Evolutionary conservation across 1,140 invertebrate genomes (phyloP), one percentile per base, ranked within the genome.

Genomic region (Nylanderia fulva): DNA sequence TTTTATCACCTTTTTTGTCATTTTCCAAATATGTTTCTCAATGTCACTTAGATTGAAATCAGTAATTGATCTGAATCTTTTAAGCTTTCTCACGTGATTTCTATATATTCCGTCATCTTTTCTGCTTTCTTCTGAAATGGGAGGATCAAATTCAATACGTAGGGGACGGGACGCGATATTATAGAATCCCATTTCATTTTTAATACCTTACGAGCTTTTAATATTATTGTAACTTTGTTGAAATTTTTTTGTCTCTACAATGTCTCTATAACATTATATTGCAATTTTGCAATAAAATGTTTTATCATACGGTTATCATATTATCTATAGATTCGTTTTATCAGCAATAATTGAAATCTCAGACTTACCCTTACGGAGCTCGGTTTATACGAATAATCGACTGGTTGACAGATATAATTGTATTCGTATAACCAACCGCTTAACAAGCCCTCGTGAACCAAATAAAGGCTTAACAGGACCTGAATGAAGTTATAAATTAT

Each of bases 401-500:
- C 97, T 3, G 98, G 97, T 95, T 99, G 97, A 93, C 98, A 99
- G 5, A 93, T 95, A 91, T 96, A 98, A 93, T 95, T 97, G 93
- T 98, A 99, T 77, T 96, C 96, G 24, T 95, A 95, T 64, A 96
- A 95, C 96, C 97, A 97, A 74, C 97, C 97, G n/a, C 95, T 93
- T 60, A 95, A 93, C 39, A 96, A 91, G 11, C 95, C 96, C 93
- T 97, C 97, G 85, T 96, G 95, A 29, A 98, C 96, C 54, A 98
- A 94, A 88, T 96, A 97, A 58, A 96, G 94, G 92, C 97, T 98
- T 60, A 97, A 91, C 1, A 98, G 48, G 21, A 98, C 97, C 94
- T 98, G 97, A 1, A 96, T 94, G 4, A 97, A 95, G 90, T 99
- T 99, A 94, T 99, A 99, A 15, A 97, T 83, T 21, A 98, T 96